These are phyloP conservation scores for Hippocampus guttulatus DNA, from an alignment of 2,113 vertebrate species.

Conservation along the genomic window DNA sequence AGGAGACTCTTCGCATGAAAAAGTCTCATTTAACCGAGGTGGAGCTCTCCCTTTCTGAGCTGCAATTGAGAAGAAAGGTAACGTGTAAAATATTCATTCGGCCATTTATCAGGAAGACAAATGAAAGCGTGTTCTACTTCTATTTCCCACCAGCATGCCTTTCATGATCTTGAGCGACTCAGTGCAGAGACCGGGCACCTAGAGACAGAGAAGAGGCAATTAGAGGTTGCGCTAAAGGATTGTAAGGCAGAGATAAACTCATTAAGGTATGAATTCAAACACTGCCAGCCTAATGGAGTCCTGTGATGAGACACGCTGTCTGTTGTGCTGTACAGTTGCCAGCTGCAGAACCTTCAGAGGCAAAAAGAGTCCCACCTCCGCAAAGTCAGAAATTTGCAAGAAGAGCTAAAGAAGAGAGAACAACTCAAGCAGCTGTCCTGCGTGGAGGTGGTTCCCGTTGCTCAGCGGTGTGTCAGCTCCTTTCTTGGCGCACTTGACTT, in stretches of 20 bases:
- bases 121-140: background rate
- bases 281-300: background rate
- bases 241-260: slow-evolving; percentile 36
- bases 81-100: background rate
- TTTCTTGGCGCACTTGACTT: too few relatives aligned
- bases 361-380: slow-evolving; percentile 35
- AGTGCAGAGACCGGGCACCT: slow-evolving; percentile 38
- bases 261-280: slow-evolving; percentile 54
- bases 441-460: slow-evolving; percentile 18
- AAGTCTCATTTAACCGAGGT: slow-evolving; percentile 52
- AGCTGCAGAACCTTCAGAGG: slow-evolving; percentile 49
- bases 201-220: slow-evolving; percentile 37
- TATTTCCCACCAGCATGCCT: slow-evolving; percentile 44
- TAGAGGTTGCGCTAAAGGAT: slow-evolving; percentile 42
- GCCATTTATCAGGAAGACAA: background rate
- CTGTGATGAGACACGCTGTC: background rate
- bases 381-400: slow-evolving; percentile 37
- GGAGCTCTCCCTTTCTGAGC: slow-evolving; percentile 47
- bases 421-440: slow-evolving; percentile 4
- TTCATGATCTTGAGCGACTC: slow-evolving; percentile 29
- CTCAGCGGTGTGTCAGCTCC: background rate
- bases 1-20: slow-evolving; percentile 45
- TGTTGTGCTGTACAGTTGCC: slow-evolving; percentile 31
- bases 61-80: slow-evolving; percentile 61
- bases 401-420: slow-evolving; percentile 27